These are phyloP conservation scores for Aethina tumida DNA, from an alignment of 1,140 invertebrate genomes.

Conservation along the genomic window DNA sequence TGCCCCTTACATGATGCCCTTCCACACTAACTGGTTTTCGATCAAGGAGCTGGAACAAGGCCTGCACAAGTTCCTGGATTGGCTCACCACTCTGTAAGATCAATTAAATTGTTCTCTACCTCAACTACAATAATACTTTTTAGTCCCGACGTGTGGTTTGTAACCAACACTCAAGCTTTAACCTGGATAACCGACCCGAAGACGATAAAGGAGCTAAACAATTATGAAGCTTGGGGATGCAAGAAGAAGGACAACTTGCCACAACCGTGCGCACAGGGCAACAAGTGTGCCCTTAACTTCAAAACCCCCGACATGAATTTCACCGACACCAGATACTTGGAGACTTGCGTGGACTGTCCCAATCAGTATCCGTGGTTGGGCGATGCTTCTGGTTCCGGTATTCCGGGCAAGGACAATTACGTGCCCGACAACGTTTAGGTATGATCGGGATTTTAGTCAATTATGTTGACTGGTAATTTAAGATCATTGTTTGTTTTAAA, in stretches of 20 bases:
- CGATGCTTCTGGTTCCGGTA: slow-evolving; percentile 73
- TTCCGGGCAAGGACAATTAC: slow-evolving; percentile 68
- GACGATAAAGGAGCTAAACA: slow-evolving; percentile 53
- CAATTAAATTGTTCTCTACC: not conserved
- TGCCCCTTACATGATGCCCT: slow-evolving; percentile 88
- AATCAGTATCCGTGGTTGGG: slow-evolving; percentile 80
- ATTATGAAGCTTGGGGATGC: slow-evolving; percentile 74
- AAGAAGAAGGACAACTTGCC: slow-evolving; percentile 57
- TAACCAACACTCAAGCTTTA: slow-evolving; percentile 81
- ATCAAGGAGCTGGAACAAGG: slow-evolving; percentile 76
- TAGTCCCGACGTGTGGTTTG: slow-evolving; percentile 81
- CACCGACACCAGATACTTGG: slow-evolving; percentile 75
- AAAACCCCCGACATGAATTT: slow-evolving; percentile 64
- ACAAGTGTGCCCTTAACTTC: slow-evolving; percentile 76
- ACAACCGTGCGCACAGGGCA: slow-evolving; percentile 68
- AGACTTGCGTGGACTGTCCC: slow-evolving; percentile 78
- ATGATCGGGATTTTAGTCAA: too few relatives aligned
- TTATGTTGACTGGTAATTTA: too few relatives aligned
- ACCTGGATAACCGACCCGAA: slow-evolving; percentile 86
- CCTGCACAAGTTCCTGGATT: slow-evolving; percentile 78
- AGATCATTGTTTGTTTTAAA: too few relatives aligned
- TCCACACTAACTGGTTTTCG: slow-evolving; percentile 93
- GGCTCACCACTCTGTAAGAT: slow-evolving; percentile 65
- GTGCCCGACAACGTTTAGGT: slow-evolving; percentile 54
- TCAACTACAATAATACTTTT: too few relatives aligned